Evolutionary conservation across 2,797 vertebrate genomes (phyloP), one percentile per base, ranked within the genome.

Genomic region (Microchirus variegatus): DNA sequence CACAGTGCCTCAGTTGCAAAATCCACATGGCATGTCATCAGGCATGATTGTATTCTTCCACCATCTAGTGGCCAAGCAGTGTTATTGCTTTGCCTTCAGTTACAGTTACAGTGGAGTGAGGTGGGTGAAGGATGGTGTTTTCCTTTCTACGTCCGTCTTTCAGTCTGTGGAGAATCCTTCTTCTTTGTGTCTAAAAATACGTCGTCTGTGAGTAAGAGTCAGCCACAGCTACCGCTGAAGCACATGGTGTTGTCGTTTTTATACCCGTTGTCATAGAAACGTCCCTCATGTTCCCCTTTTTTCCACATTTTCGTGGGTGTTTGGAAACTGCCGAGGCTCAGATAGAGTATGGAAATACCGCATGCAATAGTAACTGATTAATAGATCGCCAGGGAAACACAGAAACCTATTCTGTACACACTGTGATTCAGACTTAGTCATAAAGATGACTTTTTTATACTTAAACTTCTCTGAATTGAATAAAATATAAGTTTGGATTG

Each of bases 181-280:
- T 7, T 26, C 57, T 60, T 35, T 5, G 13, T 0, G 6, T 75
- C 80, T 89, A 89, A 83, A 88, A 89, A 91, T 90, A 90, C 54
- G 67, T 19, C 54, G 67, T 19, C 40, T 8, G 14, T 88, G 83
- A 86, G 73, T 89, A 73, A 87, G 67, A 78, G 54, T 49, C 57
- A 72, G 47, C 74, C 59, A 50, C 45, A 51, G 58, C 55, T 10
- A 41, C 53, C 56, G 2, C 52, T 16, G 4, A 50, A 19, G 44
- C 70, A 77, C 75, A 71, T 57, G 60, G 67, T 59, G 68, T 63
- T 63, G 61, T 82, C 5, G 89, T 81, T 90, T 88, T 85, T 19
- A 53, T 22, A 50, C 62, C 35, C 10, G 81, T 83, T 73, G 72
- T 40, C 80, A 80, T 85, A 5, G 87, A 68, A 84, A 83, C 68